Evolutionary conservation across 2,888 invertebrate species (phyloP), one percentile per base, ranked within the genome.

Genomic region (Tipula confusa): DNA sequence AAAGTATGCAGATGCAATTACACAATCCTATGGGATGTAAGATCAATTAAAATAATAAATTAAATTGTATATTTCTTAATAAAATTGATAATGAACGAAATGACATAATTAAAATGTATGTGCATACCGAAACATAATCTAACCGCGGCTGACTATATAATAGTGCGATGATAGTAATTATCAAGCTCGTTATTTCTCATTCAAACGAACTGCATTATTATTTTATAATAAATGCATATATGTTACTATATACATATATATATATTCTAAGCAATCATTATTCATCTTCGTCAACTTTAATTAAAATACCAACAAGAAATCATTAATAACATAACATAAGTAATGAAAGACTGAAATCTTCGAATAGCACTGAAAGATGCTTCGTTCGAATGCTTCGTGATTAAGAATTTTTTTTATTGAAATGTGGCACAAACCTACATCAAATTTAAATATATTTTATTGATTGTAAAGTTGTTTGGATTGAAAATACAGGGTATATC

Each of bases 31-130:
- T 64, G 64, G 24, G 64, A 64, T 64, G 64, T 24, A 24, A 64
- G 64, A 64, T 64, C 64, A 64, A 64, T 64, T 64, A 64, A 64
- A 64, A 64, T 64, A 64, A 64, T 64, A 64, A 64, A 64, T 64
- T 9, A 64, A 64, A 24, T 64, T 64, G 64, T 64, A 64, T 43
- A n/a, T 64, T 24, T 0, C 38, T 11, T 24, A 64, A 64, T 64
- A 24, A 64, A 64, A 64, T 64, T 64, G 64, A 64, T 64, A 64
- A 24, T 3, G 24, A 64, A 64, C 24, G 64, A 24, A 7, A 15
- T 38, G 38, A 38, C 36, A 11, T 36, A 36, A 43, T 15, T 43
- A 3, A 33, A 33, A 33, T 33, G 33, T 33, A 15, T 43, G 11
- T 36, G 43, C 15, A 64, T 64, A 24, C n/a, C n/a, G 9, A 64